Percentiles rank a stretch among this genome's conserved stretches.
These are phyloP conservation scores for Pseudotriccus pelzelni DNA, from an alignment of 2,797 vertebrate genomes.

Conservation along the genomic window DNA sequence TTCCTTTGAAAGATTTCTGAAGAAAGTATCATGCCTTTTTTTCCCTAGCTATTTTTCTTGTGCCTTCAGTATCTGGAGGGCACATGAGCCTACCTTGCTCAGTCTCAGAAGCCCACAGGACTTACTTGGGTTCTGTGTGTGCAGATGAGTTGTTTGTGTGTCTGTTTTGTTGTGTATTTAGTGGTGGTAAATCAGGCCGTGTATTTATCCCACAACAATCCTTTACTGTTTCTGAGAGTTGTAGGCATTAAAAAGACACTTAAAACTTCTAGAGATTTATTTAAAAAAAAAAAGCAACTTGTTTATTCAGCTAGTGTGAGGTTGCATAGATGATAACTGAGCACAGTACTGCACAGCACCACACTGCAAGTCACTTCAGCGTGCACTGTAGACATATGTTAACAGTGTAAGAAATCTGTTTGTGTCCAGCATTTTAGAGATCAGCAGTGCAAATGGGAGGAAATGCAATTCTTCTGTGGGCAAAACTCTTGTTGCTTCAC, in stretches of 20 bases:
- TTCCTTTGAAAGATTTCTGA: background rate
- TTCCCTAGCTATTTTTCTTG: background rate
- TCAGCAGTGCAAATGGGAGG: background rate
- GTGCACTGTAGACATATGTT: background rate
- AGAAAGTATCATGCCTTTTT: background rate
- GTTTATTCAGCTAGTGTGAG: background rate
- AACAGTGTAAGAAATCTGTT: background rate
- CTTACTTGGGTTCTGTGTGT: accelerated
- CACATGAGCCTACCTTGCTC: background rate
- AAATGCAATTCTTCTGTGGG: background rate
- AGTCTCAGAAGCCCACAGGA: background rate
- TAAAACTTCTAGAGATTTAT: background rate
- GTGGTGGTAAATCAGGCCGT: background rate
- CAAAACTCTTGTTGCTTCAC: background rate
- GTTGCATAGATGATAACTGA: background rate
- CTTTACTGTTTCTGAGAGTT: background rate
- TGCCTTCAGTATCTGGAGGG: background rate
- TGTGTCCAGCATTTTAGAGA: background rate
- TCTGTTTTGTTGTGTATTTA: background rate
- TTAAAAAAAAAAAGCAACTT: no score
- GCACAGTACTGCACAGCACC: background rate
- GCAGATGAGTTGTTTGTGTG: background rate
- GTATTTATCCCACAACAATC: background rate
- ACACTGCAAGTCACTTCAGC: background rate
- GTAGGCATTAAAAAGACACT: background rate